A percentile compares a stretch with the other conserved stretches of the same genome.
Evolutionary conservation across 2,113 vertebrate genomes (phyloP).

Genomic region (Tachysurus fulvidraco): DNA sequence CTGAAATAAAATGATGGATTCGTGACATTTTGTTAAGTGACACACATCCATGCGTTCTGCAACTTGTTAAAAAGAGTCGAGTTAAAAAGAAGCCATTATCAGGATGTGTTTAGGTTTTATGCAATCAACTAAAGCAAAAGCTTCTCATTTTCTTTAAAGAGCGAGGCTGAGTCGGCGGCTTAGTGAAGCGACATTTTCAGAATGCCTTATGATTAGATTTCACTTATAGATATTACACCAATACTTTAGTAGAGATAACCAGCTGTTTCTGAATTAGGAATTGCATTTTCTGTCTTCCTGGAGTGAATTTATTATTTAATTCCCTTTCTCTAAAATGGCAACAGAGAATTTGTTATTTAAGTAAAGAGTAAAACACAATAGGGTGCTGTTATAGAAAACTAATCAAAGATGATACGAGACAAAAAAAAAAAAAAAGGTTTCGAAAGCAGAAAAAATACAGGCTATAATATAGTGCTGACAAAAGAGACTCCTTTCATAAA

Average conservation of each 20-base stretch:
- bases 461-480: not conserved
- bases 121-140: not conserved
- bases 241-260: not conserved
- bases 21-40: not conserved
- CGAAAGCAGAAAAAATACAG: not conserved
- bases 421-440: not conserved
- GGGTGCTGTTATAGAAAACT: not conserved
- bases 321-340: not conserved
- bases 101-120: not conserved
- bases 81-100: not conserved
- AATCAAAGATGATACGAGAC: not conserved
- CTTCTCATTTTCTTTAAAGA: conserved; percentile 1
- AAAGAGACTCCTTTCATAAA: not conserved
- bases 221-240: not conserved
- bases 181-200: conserved; percentile 5
- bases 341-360: not conserved
- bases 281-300: not conserved
- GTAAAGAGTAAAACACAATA: not conserved
- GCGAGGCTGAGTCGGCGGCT: no score
- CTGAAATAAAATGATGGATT: not conserved
- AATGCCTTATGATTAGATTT: conserved; percentile 5
- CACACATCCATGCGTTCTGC: not conserved
- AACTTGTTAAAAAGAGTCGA: not conserved
- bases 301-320: not conserved
- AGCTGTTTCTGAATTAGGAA: not conserved